A percentile compares a stretch with the other conserved stretches of the same genome.
These are phyloP conservation scores for Oxyura jamaicensis DNA, from an alignment of 2,113 vertebrate genomes.

Conservation along the genomic window DNA sequence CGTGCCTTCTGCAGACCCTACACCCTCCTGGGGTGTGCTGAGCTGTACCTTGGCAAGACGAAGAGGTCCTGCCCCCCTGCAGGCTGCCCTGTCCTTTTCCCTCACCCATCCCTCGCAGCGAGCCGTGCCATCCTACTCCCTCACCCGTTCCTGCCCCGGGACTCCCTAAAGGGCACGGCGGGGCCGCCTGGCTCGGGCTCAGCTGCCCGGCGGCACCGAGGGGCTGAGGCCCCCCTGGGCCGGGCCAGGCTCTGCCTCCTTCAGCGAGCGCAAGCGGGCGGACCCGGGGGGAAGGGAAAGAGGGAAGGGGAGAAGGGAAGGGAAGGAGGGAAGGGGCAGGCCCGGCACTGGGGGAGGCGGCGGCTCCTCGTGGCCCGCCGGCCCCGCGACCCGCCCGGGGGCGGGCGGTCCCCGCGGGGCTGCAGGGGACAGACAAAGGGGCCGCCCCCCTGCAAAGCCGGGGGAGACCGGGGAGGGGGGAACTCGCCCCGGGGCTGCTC, in stretches of 20 bases:
- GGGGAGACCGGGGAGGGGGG: no score
- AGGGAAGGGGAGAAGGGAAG: neutral
- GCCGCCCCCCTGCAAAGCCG: neutral
- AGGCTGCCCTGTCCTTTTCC: neutral
- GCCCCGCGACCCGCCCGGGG: neutral
- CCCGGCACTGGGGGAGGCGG: neutral
- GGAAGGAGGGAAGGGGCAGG: neutral
- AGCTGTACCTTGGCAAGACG: neutral
- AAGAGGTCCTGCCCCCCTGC: neutral
- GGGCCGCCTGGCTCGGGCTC: neutral
- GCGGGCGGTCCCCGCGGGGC: neutral
- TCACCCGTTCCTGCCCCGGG: neutral
- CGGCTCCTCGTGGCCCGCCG: conserved; percentile 24
- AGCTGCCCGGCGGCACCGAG: neutral
- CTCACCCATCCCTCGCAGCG: neutral
- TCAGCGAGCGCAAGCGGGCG: neutral
- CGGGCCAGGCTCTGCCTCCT: neutral
- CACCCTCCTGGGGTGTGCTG: neutral
- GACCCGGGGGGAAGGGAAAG: neutral
- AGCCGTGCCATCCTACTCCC: neutral
- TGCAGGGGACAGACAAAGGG: conserved; percentile 29
- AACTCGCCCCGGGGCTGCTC: no score
- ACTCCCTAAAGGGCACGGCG: neutral
- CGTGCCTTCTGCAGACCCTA: neutral
- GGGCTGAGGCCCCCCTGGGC: neutral